Evolutionary conservation across 2,888 invertebrate species (phyloP), one percentile per base, ranked within the genome.

Genomic region (Melipona beecheii): DNA sequence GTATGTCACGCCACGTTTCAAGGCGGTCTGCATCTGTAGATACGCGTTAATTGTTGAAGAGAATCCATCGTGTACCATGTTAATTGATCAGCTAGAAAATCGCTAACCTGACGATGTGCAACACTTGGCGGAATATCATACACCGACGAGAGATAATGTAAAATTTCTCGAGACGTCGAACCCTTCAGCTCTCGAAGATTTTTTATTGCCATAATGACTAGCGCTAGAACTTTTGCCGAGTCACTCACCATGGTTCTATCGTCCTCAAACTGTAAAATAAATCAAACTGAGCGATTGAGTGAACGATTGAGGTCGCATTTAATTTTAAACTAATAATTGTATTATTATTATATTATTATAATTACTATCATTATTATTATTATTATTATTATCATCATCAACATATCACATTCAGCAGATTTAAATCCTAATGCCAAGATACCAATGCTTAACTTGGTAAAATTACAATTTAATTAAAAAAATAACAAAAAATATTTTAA

Each of bases 201-300:
- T 70, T 88, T 91, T n/a, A 92, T 92, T 9, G 92, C 91, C 1
- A 89, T 75, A 9, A 92, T 56, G n/a, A 92, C 88, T 71, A 91
- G 75, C 24, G 76, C 72, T 36, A 92, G 70, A 6, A 89, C 78
- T 73, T 86, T 90, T 1, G 86, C 66, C 27, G 90, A 75, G 6
- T 78, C 74, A 15, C 72, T 88, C 69, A 86, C 87, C 80, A 77
- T 70, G 50, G 43, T 66, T 71, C 19, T 6, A 15, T 15, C n/a
- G n/a, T 11, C 9, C 58, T 13, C n/a, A 13, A 66, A 43, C 65
- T 81, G 15, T 21, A 31, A 19, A 17, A 17, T 19, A 21, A 60
- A 24, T 68, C 15, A 21, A 60, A 60, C 3, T 9, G 17, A 52
- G 19, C 36, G 9, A 1, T 36, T 4, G 4, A 31, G 9, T 9